Base-by-base conservation (phyloP, 2,113 vertebrate species). In the Tychaedon coryphoeus region DNA sequence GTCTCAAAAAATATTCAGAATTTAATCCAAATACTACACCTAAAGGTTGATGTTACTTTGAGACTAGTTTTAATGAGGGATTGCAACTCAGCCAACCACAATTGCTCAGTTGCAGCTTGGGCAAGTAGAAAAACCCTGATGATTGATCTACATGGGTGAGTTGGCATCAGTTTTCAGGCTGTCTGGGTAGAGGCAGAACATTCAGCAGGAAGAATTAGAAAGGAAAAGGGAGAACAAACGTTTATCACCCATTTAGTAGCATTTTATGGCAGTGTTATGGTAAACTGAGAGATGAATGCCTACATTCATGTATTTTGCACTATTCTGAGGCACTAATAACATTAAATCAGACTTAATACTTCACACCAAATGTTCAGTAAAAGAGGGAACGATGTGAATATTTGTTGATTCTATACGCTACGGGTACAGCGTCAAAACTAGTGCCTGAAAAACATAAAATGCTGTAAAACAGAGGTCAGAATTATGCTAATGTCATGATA, bases 261-360 rank as follows among this genome's bases (percentile, higher is more conserved):
- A 81, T 97, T 98, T 98, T 97, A 97, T 97, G 96, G 94, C 92
- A 23, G 81, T 66, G 96, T 97, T 97, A 96, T 93, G 96, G 97
- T 97, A 98, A 98, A 97, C 95, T 96, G 96, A 96, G 96, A 97
- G 97, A 97, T 97, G 97, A 91, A 98, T 98, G 97, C 95, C 93
- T 97, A 84, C 94, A 73, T 97, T 97, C 96, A 96, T 97, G 96
- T 97, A 95, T 98, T 98, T 97, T 97, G 84, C 88, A 88, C 96
- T 95, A 73, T 96, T 98, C 96, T 97, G 94, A 96, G 86, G 78
- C 95, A 94, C 97, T 97, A 98, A 97, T 98, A 97, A 98, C 97
- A 97, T 97, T 98, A 98, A 98, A 98, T 98, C 97, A 97, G 96
- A 92, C 97, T 97, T 98, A 97, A 96, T 97, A 97, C 97, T 97